Conservation (phyloP, 2,113 vertebrate species). For the Cinclus cinclus region DNA sequence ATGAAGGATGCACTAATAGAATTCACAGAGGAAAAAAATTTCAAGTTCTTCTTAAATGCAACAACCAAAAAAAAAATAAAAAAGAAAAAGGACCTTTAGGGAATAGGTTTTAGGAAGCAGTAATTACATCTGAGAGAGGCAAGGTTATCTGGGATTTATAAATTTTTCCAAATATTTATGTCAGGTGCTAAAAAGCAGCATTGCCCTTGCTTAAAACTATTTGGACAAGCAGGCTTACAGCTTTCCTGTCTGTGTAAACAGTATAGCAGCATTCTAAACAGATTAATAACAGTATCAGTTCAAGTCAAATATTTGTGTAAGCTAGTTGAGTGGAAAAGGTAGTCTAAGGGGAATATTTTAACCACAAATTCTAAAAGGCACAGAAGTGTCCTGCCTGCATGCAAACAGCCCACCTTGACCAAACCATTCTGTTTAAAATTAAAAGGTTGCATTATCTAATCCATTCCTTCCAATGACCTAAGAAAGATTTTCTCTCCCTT, state of each 20-base stretch:
- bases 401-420: constrained; percentile 48
- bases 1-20: not conserved
- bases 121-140: constrained; percentile 76
- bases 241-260: constrained; percentile 86
- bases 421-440: constrained; percentile 65
- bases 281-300: constrained; percentile 87
- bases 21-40: not conserved
- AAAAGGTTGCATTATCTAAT: constrained; percentile 43
- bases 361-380: constrained; percentile 67
- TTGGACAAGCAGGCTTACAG: constrained; percentile 76
- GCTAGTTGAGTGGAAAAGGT: constrained; percentile 71
- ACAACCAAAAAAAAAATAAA: not conserved
- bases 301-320: constrained; percentile 92
- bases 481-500: not conserved
- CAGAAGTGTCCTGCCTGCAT: constrained; percentile 51
- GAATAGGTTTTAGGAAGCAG: constrained; percentile 77
- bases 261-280: constrained; percentile 84
- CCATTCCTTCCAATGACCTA: constrained; percentile 55
- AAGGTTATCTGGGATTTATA: constrained; percentile 84
- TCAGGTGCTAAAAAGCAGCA: constrained; percentile 84
- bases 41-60: not conserved
- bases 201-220: constrained; percentile 77
- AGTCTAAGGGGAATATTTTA: constrained; percentile 70
- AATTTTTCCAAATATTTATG: constrained; percentile 94
- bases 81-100: constrained; percentile 31